Evolutionary conservation across 2,888 invertebrate species (phyloP), one percentile per base, ranked within the genome.

Genomic region (Marasmarcha lunaedactyla): DNA sequence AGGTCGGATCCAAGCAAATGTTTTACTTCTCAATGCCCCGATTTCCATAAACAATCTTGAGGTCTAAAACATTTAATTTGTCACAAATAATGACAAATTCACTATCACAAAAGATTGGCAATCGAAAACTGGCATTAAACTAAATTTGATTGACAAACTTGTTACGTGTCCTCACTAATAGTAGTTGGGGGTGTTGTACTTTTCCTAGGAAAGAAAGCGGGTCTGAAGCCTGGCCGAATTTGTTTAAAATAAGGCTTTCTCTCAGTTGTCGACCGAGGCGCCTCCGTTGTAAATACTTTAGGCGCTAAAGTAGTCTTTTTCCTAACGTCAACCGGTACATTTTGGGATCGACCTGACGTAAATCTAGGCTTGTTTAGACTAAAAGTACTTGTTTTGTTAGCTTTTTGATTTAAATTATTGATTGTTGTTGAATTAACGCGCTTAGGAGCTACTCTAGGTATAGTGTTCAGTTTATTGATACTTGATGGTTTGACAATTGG

Each of bases 271-370:
- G 71, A 57, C 47, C 63, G 71, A 30, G 79, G 73, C 2, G 60
- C 43, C 49, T 76, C 77, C 5, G 81, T 81, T 0, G 79, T 77
- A 30, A 59, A 71, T 1, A 55, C 55, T 59, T 63, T 73, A 2
- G 57, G 46, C 36, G 45, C 15, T 35, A 57, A 44, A 57, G 66
- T 77, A 13, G 59, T 5, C 13, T 55, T 63, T 45, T 71, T 79
- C 49, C 65, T 74, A 9, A 66, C 35, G 48, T 84, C 83, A 36
- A 81, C 55, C 7, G 84, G 84, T 3, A 83, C 73, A 36, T 83
- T 84, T 57, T 81, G 79, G 13, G 63, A 57, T 48, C 84, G 64
- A 33, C 51, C 71, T 2, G 50, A 65, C 4, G 68, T 59, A 44
- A 79, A 77, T 37, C 83, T 63, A 3, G 72, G 64, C 47, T 72